Conservation (phyloP, 2,113 vertebrate species). For the Chloebia gouldiae region DNA sequence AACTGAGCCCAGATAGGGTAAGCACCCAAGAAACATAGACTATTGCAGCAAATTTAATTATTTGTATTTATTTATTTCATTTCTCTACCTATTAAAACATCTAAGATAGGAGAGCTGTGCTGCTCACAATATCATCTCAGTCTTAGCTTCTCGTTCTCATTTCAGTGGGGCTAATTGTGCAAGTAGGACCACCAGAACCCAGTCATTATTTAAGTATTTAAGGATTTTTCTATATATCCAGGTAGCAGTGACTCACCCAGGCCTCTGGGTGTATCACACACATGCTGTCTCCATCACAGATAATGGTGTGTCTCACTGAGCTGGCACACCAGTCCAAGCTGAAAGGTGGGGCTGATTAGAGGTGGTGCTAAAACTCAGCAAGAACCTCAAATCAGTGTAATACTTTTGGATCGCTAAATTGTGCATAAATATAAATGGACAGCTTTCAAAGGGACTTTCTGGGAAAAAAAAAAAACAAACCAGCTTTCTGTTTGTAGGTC, state of each 20-base stretch:
- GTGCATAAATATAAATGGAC: neutral
- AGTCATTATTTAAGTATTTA: neutral
- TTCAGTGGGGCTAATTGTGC: neutral
- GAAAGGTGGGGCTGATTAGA: neutral
- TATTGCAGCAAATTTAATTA: neutral
- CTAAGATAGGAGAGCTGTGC: neutral
- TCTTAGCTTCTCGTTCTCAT: neutral
- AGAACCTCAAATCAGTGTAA: neutral
- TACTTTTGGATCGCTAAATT: neutral
- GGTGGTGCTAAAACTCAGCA: constrained; percentile 7
- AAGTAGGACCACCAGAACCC: neutral
- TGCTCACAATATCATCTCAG: neutral
- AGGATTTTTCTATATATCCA: neutral
- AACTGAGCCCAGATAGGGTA: neutral
- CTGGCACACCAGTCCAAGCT: constrained; percentile 16
- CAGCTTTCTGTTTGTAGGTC: neutral
- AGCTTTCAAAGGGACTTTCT: neutral
- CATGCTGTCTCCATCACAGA: neutral
- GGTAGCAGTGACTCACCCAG: constrained; percentile 24
- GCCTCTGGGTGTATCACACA: constrained; percentile 14
- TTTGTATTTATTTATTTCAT: neutral
- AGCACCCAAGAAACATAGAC: neutral
- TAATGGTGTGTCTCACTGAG: constrained; percentile 14
- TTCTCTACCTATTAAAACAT: neutral
- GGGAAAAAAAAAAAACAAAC: neutral